Evolutionary conservation across 2,797 vertebrate species (phyloP).

Genomic region (Otolemur crassicaudatus): DNA sequence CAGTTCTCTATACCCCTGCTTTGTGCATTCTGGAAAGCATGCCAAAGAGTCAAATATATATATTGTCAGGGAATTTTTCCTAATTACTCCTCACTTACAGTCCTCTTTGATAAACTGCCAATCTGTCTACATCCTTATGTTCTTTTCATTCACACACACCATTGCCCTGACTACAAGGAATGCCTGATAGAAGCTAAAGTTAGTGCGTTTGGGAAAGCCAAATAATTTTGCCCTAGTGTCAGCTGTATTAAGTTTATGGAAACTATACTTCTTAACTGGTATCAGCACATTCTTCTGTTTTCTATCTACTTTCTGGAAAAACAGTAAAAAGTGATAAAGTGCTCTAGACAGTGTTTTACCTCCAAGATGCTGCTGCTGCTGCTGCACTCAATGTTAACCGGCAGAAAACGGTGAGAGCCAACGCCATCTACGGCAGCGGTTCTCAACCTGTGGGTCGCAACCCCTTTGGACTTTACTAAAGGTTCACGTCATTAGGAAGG

Average conservation of each 20-base stretch:
- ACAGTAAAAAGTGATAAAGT: background rate
- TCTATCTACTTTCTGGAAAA: conserved; percentile 11
- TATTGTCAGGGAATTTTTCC: background rate
- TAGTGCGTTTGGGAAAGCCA: background rate
- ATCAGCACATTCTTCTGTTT: background rate
- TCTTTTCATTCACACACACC: background rate
- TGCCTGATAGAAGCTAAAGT: background rate
- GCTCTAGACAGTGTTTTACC: background rate
- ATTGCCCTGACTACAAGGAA: background rate
- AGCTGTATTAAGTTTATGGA: background rate
- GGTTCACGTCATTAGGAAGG: too few relatives aligned
- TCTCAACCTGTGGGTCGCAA: too few relatives aligned
- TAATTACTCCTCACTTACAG: background rate
- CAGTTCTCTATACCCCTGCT: background rate
- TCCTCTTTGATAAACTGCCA: background rate
- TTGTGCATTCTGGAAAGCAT: background rate
- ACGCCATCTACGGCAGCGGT: background rate
- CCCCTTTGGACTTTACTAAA: too few relatives aligned
- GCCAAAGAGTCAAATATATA: background rate
- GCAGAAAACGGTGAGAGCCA: background rate
- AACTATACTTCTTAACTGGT: background rate
- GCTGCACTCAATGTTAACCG: background rate
- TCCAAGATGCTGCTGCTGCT: background rate
- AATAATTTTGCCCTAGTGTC: background rate
- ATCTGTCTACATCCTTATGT: background rate